Percentiles rank a stretch among this genome's conserved stretches.
phyloP scores from a whole-genome alignment of 2,113 vertebrate species.

The Clinocottus analis region DNA sequence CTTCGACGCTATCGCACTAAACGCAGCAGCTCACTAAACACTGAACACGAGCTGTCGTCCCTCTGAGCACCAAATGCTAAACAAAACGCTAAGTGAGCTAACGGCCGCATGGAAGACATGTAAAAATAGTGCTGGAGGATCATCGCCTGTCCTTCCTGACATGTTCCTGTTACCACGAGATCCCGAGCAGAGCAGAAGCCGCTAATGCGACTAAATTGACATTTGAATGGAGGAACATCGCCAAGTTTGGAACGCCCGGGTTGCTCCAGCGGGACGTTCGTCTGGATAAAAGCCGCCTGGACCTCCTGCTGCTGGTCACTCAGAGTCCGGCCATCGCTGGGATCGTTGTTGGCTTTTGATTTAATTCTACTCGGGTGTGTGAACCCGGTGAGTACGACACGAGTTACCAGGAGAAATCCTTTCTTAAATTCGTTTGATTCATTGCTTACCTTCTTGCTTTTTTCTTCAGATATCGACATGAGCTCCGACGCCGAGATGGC shows the following conservation, averaged over 20 bases:
- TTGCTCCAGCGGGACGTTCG: slow-evolving; percentile 39
- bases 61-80: neutral
- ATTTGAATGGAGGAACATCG: slow-evolving; percentile 64
- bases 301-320: slow-evolving; percentile 23
- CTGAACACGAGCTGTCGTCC: neutral
- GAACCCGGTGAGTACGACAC: slow-evolving; percentile 25
- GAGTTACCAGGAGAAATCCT: fast-evolving
- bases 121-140: slow-evolving; percentile 71
- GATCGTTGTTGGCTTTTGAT: neutral
- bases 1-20: neutral
- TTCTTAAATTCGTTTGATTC: neutral
- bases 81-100: neutral
- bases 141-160: slow-evolving; percentile 61
- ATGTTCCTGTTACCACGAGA: slow-evolving; percentile 60
- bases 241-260: slow-evolving; percentile 63
- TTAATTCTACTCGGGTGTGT: neutral
- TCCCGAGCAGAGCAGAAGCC: slow-evolving; percentile 33
- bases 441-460: neutral
- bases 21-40: neutral
- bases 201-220: slow-evolving; percentile 66
- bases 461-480: slow-evolving; percentile 74
- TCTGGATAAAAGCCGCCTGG: slow-evolving; percentile 68
- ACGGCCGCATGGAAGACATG: slow-evolving; percentile 36
- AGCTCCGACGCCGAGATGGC: slow-evolving; percentile 85
- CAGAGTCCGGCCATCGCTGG: slow-evolving; percentile 25